These are phyloP conservation scores for Parapsyche elsis DNA, from an alignment of 1,140 invertebrate species.

Conservation along the genomic window DNA sequence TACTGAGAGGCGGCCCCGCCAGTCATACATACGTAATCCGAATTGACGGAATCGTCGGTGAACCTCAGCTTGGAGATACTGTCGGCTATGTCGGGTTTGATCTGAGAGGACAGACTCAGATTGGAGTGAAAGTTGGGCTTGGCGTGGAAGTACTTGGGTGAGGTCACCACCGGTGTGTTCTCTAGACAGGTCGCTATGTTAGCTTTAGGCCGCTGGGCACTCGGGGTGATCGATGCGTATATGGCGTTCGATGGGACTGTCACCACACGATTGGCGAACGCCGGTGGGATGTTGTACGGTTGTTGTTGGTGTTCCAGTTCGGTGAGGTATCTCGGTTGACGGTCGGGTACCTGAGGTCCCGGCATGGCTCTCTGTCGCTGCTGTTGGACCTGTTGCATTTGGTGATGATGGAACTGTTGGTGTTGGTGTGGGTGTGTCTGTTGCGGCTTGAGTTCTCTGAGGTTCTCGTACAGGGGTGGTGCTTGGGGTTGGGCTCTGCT, in stretches of 20 bases:
- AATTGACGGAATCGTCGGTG: slow-evolving; percentile 73
- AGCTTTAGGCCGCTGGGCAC: slow-evolving; percentile 67
- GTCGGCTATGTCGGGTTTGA: slow-evolving; percentile 49
- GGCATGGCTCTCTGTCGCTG: slow-evolving; percentile 58
- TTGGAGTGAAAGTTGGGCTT: slow-evolving; percentile 60
- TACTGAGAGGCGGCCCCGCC: slow-evolving; percentile 66
- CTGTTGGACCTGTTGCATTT: slow-evolving; percentile 53
- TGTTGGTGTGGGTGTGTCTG: slow-evolving; percentile 25
- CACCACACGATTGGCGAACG: slow-evolving; percentile 64
- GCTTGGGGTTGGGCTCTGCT: slow-evolving; percentile 56
- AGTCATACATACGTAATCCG: slow-evolving; percentile 79
- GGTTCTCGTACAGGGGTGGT: slow-evolving; percentile 77
- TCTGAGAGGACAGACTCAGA: slow-evolving; percentile 56
- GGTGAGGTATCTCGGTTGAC: background rate
- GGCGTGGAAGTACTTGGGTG: slow-evolving; percentile 65
- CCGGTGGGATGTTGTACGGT: slow-evolving; percentile 60
- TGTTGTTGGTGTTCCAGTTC: background rate
- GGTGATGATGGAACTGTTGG: background rate
- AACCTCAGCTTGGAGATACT: slow-evolving; percentile 64
- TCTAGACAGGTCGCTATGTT: slow-evolving; percentile 67
- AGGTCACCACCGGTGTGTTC: slow-evolving; percentile 57
- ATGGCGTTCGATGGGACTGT: slow-evolving; percentile 66
- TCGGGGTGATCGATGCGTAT: slow-evolving; percentile 67
- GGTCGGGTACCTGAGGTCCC: slow-evolving; percentile 63
- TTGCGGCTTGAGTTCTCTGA: slow-evolving; percentile 62